Base-by-base conservation (phyloP, 2,888 invertebrate genomes). In the Tiphia femorata region DNA sequence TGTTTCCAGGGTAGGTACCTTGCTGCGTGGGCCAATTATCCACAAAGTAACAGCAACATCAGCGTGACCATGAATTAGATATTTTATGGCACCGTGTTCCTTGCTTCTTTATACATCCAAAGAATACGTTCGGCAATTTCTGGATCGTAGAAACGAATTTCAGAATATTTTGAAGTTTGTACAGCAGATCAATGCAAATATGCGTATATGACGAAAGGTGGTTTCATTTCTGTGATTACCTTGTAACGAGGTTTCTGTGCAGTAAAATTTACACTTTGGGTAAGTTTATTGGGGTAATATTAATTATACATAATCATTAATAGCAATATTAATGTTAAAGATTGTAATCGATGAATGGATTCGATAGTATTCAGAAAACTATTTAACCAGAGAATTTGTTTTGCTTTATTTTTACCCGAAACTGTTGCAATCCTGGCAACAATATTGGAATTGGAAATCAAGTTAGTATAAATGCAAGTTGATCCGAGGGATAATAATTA, bases 1-100 rank as follows among this genome's bases (percentile, higher is more conserved):
- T n/a, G n/a, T n/a, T n/a, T n/a, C n/a, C n/a, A n/a, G n/a, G 14
- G 14, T 33, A n/a, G 12, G 10, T 8, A 97, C 96, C 77, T 95
- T 95, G 84, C 97, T 97, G 29, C 98, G 86, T 78, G 98, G 98
- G 0, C 98, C 97, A 96, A 97, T 98, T 0, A 98, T 97, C 0
- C 97, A 96, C 79, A 98, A 87, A 0, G 97, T 95, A 6, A 98
- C 84, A 0, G 95, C 97, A 66, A 98, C 96, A 79, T 98, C 98
- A 0, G 97, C 98, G 72, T 90, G 88, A 86, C 95, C 92, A 72
- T 93, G 92, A 50, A 92, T 89, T 16, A 95, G 84, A 76, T 92
- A 93, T 76, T 89, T 90, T 17, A 96, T 91, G 83, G 95, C 89
- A 1, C 93, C 93, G 80, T 92, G 91, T 91, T 0, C 91, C 91